Conservation (phyloP, 2,797 vertebrate species). For the Ammospiza maritima region DNA sequence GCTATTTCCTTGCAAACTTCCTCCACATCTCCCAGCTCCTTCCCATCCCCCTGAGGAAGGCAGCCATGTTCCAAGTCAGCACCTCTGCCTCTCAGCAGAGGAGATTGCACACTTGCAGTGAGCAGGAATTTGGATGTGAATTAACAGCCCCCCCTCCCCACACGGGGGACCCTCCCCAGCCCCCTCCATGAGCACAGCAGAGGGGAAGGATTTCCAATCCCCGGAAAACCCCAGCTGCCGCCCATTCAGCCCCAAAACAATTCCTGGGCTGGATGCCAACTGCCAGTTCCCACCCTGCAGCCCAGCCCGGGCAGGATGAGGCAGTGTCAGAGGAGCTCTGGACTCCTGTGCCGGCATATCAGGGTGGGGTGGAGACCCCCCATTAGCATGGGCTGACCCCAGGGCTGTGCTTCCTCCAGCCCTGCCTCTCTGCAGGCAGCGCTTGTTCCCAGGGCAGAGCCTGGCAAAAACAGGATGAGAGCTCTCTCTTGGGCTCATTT, state of each 20-base stretch:
- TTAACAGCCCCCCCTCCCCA: neutral
- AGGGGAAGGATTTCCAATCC: constrained; percentile 43
- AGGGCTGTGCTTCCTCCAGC: neutral
- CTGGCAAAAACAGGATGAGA: neutral
- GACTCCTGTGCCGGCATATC: rapidly evolving
- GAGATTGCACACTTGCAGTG: rapidly evolving
- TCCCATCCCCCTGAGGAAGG: neutral
- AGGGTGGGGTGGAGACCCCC: neutral
- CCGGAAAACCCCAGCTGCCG: constrained; percentile 30
- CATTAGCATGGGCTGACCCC: neutral
- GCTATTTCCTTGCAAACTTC: neutral
- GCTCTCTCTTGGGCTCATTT: neutral
- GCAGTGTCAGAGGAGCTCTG: neutral
- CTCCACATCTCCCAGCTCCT: rapidly evolving
- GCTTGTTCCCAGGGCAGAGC: neutral
- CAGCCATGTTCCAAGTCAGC: neutral
- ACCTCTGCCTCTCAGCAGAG: neutral
- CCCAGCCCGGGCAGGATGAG: neutral
- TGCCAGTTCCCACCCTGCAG: neutral
- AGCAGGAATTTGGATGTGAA: neutral
- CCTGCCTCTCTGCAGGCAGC: neutral
- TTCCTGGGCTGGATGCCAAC: constrained; percentile 37
- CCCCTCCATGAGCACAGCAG: rapidly evolving
- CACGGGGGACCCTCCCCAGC: rapidly evolving
- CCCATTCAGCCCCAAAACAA: constrained; percentile 69